Conservation (phyloP, 2,113 vertebrate genomes). For the Grantiella picta region DNA sequence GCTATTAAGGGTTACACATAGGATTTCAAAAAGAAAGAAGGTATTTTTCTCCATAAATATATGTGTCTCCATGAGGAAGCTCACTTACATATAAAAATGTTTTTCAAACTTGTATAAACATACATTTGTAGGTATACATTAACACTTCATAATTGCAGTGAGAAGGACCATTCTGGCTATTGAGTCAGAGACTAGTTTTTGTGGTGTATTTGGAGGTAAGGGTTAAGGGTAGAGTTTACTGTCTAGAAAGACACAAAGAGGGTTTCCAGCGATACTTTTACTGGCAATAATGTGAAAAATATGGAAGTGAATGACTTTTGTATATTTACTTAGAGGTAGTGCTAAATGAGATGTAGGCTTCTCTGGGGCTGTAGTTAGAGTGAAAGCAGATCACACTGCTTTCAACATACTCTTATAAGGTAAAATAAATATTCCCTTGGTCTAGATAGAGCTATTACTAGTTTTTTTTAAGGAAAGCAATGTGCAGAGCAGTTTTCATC, state of each 20-base stretch:
- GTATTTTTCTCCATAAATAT: rapidly evolving
- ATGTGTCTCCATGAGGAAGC: background rate
- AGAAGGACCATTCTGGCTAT: background rate
- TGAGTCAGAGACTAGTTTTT: background rate
- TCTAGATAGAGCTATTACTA: background rate
- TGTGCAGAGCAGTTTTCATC: background rate
- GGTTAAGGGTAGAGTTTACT: background rate
- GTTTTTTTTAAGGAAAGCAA: background rate
- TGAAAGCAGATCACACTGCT: background rate
- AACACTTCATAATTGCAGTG: background rate
- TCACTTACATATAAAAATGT: background rate
- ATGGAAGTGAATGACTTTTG: background rate
- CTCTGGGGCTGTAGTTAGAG: background rate
- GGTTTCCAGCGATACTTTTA: background rate
- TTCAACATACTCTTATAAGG: background rate
- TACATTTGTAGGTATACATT: background rate
- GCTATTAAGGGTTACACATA: background rate
- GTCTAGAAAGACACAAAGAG: background rate
- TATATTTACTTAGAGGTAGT: background rate
- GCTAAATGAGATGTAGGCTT: background rate
- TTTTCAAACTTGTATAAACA: background rate
- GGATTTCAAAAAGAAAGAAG: background rate
- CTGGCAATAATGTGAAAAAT: background rate
- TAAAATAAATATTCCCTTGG: background rate
- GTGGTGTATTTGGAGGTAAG: background rate